phyloP scores from a whole-genome alignment of 2,888 invertebrate genomes.

The Polyommatus iphigenia region DNA sequence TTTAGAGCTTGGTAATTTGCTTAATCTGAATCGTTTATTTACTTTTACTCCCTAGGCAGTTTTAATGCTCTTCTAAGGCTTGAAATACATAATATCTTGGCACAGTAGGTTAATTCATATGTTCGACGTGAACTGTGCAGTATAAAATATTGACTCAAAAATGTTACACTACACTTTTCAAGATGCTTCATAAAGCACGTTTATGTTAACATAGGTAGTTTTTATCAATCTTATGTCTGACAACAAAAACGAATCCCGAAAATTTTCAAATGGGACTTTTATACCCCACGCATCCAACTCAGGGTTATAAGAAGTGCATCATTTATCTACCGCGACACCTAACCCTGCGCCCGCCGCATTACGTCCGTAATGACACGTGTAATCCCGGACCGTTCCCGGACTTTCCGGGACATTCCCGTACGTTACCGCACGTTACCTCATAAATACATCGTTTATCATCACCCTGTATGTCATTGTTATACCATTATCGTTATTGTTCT shows the following conservation, averaged over 20 bases:
- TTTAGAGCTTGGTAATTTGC: neutral
- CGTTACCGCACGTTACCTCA: constrained; percentile 46
- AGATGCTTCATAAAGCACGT: too few relatives aligned
- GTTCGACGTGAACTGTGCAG: too few relatives aligned
- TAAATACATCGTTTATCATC: constrained; percentile 75
- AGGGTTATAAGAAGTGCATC: constrained; percentile 13
- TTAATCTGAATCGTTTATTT: constrained; percentile 6
- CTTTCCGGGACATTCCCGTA: constrained; percentile 35
- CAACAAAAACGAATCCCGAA: neutral
- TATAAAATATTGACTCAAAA: too few relatives aligned
- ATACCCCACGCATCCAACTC: neutral
- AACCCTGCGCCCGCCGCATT: constrained; percentile 58
- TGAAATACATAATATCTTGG: neutral
- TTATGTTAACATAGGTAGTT: too few relatives aligned
- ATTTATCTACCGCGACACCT: constrained; percentile 37
- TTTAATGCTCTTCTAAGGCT: neutral
- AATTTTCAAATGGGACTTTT: neutral
- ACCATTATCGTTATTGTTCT: constrained; percentile 39
- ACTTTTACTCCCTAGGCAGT: neutral
- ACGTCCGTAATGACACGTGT: constrained; percentile 68
- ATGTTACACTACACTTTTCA: too few relatives aligned
- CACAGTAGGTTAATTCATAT: neutral
- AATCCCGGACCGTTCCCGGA: constrained; percentile 52
- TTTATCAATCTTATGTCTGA: neutral
- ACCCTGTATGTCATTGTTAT: constrained; percentile 35